Base-by-base conservation (phyloP, 2,797 vertebrate species). In the Enteromius trimaculatus region DNA sequence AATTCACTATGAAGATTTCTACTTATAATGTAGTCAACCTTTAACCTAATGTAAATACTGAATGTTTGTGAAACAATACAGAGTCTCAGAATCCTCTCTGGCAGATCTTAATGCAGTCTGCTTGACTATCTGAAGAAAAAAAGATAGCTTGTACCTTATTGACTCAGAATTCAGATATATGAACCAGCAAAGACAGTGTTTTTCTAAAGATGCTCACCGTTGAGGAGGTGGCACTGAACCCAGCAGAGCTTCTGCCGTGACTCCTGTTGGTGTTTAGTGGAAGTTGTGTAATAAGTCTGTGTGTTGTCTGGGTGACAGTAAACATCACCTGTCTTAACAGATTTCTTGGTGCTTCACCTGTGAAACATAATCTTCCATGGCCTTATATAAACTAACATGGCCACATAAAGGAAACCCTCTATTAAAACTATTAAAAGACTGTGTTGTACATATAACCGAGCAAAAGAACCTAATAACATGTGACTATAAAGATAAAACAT, bases 191-290 rank as follows among this genome's bases (percentile, higher is more conserved):
- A 64, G 62, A 64, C 6, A 31, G 29, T 31, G 26, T 80, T 53
- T 68, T 11, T 68, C 16, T 44, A 80, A 58, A 80, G 16, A 80
- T 80, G 65, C 34, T 58, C 34, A 80, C 47, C 34, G 16, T 19
- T 42, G 23, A 71, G 9, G 42, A 49, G 55, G 11, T 64, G 21
- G 21, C n/a, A 70, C 49, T 42, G 5, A 69, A 70, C 21, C 51
- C 78, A 44, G 64, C 34, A 44, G n/a, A 70, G 51, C 47, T 58
- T 60, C 51, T 17, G n/a, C 6, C 6, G 9, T 72, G 39, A 49
- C 7, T 60, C 39, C 11, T 31, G 14, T 4, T 34, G 37, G n/a
- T 60, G 75, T 62, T 19, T 29, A 19, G 23, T 19, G 55, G 39
- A 71, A 79, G 47, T 53, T 72, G 79, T 37, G 68, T 62, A 42